Evolutionary conservation across 2,113 vertebrate genomes (phyloP).

Genomic region (Elephantulus edwardii): DNA sequence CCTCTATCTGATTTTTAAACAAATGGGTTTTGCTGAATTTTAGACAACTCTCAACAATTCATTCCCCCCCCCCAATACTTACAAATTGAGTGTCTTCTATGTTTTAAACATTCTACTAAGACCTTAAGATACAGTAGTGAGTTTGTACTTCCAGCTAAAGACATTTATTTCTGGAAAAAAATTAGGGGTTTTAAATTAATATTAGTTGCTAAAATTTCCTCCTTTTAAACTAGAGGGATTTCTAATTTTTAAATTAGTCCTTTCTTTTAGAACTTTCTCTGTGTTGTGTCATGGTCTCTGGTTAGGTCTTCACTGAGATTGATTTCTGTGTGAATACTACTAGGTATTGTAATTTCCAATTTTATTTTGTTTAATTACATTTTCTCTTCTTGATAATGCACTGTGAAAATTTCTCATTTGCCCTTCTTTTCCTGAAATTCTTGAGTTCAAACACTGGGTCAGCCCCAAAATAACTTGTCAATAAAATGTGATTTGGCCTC

Average conservation of each 20-base stretch:
- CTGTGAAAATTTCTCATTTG: background rate
- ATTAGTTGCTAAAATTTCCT: background rate
- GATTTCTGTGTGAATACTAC: background rate
- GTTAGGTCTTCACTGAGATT: background rate
- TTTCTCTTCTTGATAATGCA: background rate
- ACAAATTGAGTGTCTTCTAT: background rate
- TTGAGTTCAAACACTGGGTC: background rate
- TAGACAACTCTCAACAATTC: background rate
- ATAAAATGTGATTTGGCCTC: background rate
- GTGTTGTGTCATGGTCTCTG: background rate
- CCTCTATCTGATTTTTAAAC: conserved; percentile 35
- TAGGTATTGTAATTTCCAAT: background rate
- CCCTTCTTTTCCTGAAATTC: background rate
- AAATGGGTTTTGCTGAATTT: conserved; percentile 17
- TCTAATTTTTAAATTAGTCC: background rate
- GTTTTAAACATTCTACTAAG: background rate
- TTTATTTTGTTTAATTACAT: background rate
- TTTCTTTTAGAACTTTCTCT: background rate
- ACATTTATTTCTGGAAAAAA: background rate
- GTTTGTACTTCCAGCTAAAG: background rate
- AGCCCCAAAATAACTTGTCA: background rate
- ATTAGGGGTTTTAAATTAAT: no score
- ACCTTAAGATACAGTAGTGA: background rate
- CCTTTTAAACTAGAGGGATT: background rate
- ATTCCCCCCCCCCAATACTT: background rate